Evolutionary conservation across 2,888 invertebrate species (phyloP).

Genomic region (Melanophora roralis): DNA sequence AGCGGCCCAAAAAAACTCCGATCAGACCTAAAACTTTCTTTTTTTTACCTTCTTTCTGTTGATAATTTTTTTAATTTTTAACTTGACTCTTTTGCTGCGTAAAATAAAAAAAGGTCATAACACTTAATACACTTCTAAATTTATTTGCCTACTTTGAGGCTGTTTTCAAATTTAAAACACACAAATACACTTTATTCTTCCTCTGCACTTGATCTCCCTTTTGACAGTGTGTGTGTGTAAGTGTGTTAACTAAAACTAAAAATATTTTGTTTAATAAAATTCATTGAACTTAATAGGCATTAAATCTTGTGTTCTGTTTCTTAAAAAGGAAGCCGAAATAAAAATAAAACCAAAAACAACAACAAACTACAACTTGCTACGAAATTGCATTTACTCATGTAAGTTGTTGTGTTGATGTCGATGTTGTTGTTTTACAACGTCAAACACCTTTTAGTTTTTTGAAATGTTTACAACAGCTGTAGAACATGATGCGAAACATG

Average conservation of each 20-base stretch:
- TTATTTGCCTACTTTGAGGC: conserved; percentile 40
- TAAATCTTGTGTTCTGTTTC: conserved; percentile 47
- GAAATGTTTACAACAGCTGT: conserved; percentile 61
- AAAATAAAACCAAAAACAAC: no score
- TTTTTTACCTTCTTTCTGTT: no score
- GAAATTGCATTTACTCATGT: conserved; percentile 9
- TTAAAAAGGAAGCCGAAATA: not conserved
- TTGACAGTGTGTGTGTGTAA: not conserved
- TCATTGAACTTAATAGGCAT: conserved; percentile 43
- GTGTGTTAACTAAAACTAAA: not conserved
- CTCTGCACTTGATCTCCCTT: not conserved
- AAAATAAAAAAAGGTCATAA: no score
- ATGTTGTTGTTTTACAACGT: not conserved
- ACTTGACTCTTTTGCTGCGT: no score
- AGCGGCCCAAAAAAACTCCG: no score
- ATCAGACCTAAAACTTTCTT: no score
- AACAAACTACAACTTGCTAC: conserved; percentile 8
- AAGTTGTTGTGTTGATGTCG: no score
- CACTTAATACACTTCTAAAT: not conserved
- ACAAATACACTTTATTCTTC: no score
- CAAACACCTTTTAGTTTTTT: conserved; percentile 34
- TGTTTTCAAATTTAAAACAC: not conserved
- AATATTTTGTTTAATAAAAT: conserved; percentile 21
- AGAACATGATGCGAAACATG: conserved; percentile 22
- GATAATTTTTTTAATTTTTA: no score